phyloP scores from a whole-genome alignment of 2,113 vertebrate genomes.

The Grammomys surdaster region DNA sequence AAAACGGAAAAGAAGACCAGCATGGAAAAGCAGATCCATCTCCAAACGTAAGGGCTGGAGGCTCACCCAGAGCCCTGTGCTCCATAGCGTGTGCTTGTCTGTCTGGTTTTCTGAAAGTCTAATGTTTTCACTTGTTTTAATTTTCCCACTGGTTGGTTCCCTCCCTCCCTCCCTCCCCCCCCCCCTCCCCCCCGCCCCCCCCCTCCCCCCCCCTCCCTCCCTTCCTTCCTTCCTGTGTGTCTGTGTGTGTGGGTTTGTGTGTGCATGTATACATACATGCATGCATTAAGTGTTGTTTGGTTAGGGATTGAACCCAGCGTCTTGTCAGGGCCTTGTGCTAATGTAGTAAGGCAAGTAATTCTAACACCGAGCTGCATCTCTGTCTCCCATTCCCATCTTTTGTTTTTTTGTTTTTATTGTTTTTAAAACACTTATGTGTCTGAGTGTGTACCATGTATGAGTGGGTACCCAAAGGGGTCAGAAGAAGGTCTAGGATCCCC shows the following conservation, averaged over 20 bases:
- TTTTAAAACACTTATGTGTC: neutral
- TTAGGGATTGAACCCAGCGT: neutral
- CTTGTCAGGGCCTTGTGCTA: neutral
- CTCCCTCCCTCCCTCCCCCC: fast-evolving
- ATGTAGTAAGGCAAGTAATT: neutral
- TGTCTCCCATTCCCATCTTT: neutral
- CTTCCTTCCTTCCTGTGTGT: too few relatives aligned
- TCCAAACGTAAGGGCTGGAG: conserved; percentile 91
- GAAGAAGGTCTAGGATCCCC: neutral
- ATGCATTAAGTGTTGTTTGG: neutral
- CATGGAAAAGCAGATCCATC: conserved; percentile 93
- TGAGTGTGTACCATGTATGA: neutral
- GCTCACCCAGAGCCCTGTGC: conserved; percentile 41
- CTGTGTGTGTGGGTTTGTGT: too few relatives aligned
- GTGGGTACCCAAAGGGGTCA: neutral
- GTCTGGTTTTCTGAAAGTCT: conserved; percentile 63
- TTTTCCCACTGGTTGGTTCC: neutral
- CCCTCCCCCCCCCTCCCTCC: fast-evolving
- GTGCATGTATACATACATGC: neutral
- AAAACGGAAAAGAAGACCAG: conserved; percentile 92
- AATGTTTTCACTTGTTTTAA: conserved; percentile 63
- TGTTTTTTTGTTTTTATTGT: neutral
- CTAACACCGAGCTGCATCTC: neutral
- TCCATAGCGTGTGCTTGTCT: conserved; percentile 58
- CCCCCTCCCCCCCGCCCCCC: fast-evolving